phyloP scores from a whole-genome alignment of 2,797 vertebrate species.

The Chaetodon trifasciatus region DNA sequence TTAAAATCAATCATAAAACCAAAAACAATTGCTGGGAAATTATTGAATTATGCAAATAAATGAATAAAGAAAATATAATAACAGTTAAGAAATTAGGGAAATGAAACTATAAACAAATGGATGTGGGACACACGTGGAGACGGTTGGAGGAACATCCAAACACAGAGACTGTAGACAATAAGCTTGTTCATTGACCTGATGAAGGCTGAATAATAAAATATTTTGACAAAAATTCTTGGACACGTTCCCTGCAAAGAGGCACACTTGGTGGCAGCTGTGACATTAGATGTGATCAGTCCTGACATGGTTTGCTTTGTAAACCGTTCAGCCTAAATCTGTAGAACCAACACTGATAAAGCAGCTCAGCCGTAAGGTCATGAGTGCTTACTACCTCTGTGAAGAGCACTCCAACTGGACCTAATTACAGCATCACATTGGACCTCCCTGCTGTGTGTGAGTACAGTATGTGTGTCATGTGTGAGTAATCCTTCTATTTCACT shows the following conservation, averaged over 20 bases:
- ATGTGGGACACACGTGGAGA: background rate
- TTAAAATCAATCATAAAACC: background rate
- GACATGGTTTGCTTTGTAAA: background rate
- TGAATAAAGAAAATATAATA: background rate
- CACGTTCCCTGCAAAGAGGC: background rate
- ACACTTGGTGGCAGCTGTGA: background rate
- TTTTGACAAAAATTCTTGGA: constrained; percentile 4
- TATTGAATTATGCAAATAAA: background rate
- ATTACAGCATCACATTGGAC: constrained; percentile 11
- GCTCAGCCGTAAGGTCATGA: constrained; percentile 1
- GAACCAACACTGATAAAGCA: background rate
- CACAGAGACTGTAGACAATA: constrained; percentile 6
- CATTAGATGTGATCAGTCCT: background rate
- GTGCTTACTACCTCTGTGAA: constrained; percentile 6
- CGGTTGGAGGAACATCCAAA: constrained; percentile 15
- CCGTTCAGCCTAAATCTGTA: background rate
- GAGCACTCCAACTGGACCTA: constrained; percentile 10
- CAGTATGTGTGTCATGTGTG: background rate
- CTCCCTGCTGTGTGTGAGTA: constrained; percentile 1
- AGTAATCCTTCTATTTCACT: constrained; percentile 5
- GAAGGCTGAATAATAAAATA: constrained; percentile 5
- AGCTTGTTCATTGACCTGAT: constrained; percentile 5
- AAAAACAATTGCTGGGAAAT: background rate
- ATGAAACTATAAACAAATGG: constrained; percentile 6
- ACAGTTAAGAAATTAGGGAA: background rate